phyloP scores from a whole-genome alignment of 2,888 invertebrate genomes.

The Ditylenchus weischeri region DNA sequence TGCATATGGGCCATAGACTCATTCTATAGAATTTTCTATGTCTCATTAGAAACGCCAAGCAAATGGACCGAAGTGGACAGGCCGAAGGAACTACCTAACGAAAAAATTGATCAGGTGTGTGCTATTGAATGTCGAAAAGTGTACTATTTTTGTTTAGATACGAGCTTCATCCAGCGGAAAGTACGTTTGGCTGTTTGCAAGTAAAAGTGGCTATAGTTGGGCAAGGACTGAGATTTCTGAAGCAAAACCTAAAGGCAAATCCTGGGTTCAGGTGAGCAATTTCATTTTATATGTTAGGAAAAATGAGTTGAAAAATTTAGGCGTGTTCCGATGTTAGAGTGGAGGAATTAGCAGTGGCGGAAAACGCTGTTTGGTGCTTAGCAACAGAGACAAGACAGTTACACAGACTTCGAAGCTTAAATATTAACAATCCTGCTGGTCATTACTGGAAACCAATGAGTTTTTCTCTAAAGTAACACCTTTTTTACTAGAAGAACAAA shows the following conservation, averaged over 20 bases:
- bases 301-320: constrained; percentile 9
- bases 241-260: constrained; percentile 15
- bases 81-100: constrained; percentile 15
- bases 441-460: constrained; percentile 35
- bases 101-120: constrained; percentile 19
- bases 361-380: constrained; percentile 38
- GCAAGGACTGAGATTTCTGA: constrained; percentile 28
- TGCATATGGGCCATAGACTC: constrained; percentile 31
- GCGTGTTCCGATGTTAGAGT: constrained; percentile 27
- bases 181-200: constrained; percentile 33
- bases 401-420: constrained; percentile 22
- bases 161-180: constrained; percentile 29
- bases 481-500: background rate
- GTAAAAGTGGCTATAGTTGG: constrained; percentile 26
- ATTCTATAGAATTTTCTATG: constrained; percentile 26
- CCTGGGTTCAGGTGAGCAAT: constrained; percentile 18
- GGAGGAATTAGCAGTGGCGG: constrained; percentile 33
- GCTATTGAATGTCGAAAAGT: no score
- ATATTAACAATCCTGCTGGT: constrained; percentile 30
- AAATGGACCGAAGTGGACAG: constrained; percentile 15
- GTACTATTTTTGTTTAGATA: constrained; percentile 17
- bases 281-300: no score
- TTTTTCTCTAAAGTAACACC: constrained; percentile 18
- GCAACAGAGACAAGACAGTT: constrained; percentile 19
- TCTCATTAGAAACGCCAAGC: background rate